Conservation (phyloP, 2,113 vertebrate species). For the Smithornis capensis region DNA sequence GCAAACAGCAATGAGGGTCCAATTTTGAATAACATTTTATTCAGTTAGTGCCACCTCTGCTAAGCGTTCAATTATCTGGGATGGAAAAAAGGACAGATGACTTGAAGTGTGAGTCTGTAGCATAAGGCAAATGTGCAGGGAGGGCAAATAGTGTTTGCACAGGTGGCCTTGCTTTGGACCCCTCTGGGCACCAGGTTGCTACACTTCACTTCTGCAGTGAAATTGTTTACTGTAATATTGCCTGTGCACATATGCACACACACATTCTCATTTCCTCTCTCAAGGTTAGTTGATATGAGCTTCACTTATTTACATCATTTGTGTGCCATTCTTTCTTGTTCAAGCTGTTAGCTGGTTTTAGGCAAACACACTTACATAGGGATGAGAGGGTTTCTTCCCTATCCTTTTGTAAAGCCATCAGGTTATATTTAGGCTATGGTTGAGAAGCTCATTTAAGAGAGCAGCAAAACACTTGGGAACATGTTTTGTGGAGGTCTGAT, state of each 20-base stretch:
- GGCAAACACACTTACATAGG: neutral
- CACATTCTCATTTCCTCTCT: neutral
- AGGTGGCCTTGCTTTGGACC: neutral
- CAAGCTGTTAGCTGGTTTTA: neutral
- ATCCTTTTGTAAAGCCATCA: neutral
- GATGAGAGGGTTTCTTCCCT: neutral
- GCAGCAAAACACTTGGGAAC: neutral
- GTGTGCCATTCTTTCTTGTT: neutral
- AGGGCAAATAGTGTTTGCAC: neutral
- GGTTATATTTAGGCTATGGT: neutral
- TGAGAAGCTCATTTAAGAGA: neutral
- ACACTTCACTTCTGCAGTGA: neutral
- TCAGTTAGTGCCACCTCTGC: neutral
- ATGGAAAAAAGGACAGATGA: neutral
- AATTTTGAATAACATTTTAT: neutral
- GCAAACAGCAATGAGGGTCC: neutral
- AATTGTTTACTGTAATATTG: neutral
- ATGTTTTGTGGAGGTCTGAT: neutral
- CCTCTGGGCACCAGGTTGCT: neutral
- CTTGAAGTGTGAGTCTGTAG: neutral
- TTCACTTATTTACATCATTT: neutral
- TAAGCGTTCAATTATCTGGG: neutral
- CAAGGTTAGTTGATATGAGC: neutral
- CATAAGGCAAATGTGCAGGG: neutral
- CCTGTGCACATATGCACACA: neutral